Conservation (phyloP, 2,888 invertebrate genomes). For the Pterobdella sp. region DNA sequence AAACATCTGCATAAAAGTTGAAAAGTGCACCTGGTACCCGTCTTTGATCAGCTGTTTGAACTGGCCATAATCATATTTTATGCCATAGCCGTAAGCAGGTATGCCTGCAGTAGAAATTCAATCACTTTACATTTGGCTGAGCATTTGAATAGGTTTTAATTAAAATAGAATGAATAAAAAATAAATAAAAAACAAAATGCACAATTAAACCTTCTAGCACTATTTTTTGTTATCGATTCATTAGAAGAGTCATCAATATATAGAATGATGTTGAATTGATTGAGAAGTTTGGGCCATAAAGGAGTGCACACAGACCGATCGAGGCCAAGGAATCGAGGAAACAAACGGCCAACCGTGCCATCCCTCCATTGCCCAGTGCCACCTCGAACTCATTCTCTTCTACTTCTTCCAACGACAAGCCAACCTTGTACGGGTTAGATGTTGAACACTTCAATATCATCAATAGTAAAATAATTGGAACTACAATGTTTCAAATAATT, state of each 20-base stretch:
- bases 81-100: conserved; percentile 96
- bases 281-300: no score
- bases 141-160: no score
- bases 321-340: conserved; percentile 98
- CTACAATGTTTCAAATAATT: neutral
- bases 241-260: no score
- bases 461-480: neutral
- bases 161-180: no score
- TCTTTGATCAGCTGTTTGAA: conserved; percentile 90
- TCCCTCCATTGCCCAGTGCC: conserved; percentile 93
- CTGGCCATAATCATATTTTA: conserved; percentile 97
- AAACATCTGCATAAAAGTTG: neutral
- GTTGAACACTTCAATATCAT: no score
- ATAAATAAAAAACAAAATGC: no score
- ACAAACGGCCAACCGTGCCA: conserved; percentile 94
- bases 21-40: conserved; percentile 72
- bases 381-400: conserved; percentile 97
- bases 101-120: conserved; percentile 1
- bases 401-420: conserved; percentile 91
- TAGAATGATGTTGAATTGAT: no score
- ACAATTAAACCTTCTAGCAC: no score
- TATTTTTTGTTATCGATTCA: no score
- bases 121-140: no score
- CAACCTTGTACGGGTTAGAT: conserved; percentile 59
- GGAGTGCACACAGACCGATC: conserved; percentile 63